A percentile compares a stretch with the other conserved stretches of the same genome.
phyloP scores from a whole-genome alignment of 2,888 invertebrate genomes.

The Julus scandinavius region DNA sequence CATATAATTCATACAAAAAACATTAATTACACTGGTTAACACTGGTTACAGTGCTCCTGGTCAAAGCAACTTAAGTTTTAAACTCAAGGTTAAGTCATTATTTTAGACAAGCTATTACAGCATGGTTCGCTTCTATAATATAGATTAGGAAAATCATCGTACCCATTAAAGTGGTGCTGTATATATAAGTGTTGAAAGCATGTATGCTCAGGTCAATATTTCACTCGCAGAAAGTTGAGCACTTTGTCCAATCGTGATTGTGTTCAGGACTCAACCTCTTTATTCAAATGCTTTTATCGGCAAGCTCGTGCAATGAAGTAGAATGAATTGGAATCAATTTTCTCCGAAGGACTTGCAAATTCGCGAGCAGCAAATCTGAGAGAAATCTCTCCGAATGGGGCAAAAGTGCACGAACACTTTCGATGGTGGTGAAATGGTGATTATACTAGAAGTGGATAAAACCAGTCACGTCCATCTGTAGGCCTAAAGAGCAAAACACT shows the following conservation, averaged over 20 bases:
- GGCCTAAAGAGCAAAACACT: slow-evolving; percentile 10
- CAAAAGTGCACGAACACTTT: background rate
- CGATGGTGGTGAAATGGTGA: background rate
- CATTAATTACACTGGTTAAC: too few species aligned
- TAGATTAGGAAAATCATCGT: too few species aligned
- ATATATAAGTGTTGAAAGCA: background rate
- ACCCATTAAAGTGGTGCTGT: background rate
- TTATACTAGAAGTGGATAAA: background rate
- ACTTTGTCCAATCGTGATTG: background rate
- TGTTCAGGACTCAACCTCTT: background rate
- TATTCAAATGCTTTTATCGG: background rate
- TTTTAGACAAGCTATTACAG: too few species aligned
- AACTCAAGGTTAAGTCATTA: too few species aligned
- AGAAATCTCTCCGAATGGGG: background rate
- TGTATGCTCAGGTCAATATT: background rate
- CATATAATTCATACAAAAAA: too few species aligned
- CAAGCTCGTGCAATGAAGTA: background rate
- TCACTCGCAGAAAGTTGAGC: background rate
- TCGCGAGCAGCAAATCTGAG: background rate
- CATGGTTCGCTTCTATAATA: too few species aligned
- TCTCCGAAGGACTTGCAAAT: background rate
- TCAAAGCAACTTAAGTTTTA: too few species aligned
- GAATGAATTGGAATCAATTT: slow-evolving; percentile 1
- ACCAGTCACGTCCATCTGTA: background rate
- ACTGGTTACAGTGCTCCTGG: too few species aligned